phyloP scores from a whole-genome alignment of 2,113 vertebrate species.

The Cisticola juncidis region DNA sequence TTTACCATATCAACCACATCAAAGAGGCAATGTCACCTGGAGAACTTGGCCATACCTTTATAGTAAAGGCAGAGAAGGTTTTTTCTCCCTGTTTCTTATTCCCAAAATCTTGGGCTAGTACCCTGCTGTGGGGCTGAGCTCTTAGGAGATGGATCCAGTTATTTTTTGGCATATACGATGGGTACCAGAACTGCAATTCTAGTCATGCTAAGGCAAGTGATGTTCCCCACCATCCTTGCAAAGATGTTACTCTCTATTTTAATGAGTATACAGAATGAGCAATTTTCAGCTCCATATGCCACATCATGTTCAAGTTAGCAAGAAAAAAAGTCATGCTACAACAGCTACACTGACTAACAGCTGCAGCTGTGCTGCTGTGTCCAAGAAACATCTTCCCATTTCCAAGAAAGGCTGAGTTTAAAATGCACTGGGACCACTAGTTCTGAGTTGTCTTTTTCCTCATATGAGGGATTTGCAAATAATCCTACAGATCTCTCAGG shows the following conservation, averaged over 20 bases:
- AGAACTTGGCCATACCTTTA: background rate
- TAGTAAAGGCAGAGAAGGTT: background rate
- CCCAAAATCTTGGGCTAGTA: background rate
- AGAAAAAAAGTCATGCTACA: background rate
- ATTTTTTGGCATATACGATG: background rate
- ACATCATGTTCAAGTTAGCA: background rate
- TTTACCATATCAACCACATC: background rate
- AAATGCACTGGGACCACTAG: background rate
- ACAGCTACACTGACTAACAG: background rate
- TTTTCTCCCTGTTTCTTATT: background rate
- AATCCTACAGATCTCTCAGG: background rate
- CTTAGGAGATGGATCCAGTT: background rate
- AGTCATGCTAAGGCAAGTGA: background rate
- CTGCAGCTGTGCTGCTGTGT: background rate
- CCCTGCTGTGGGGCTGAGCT: background rate
- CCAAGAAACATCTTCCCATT: background rate
- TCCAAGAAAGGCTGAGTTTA: background rate
- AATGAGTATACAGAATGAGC: background rate
- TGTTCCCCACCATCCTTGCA: background rate
- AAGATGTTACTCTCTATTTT: slow-evolving; percentile 1
- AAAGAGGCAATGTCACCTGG: background rate
- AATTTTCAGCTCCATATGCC: slow-evolving; percentile 29
- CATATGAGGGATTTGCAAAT: background rate
- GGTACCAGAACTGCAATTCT: background rate
- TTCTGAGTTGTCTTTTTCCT: background rate